Evolutionary conservation across 2,113 vertebrate species (phyloP), one percentile per base, ranked within the genome.

Genomic region (Hippocampus comes): DNA sequence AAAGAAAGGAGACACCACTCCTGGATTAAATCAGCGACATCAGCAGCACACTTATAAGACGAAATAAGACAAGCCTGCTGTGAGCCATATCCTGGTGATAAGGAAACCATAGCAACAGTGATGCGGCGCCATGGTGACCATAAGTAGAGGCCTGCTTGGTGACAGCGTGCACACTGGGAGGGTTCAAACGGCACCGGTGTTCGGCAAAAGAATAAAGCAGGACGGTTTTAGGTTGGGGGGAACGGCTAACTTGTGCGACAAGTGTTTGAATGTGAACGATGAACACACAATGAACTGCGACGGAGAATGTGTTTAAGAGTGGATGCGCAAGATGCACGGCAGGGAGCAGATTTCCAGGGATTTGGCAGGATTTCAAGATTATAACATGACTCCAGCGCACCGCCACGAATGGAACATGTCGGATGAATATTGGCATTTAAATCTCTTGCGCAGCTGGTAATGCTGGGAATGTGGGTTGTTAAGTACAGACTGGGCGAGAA

Each of bases 101-200:
- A 77, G 61, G 88, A 81, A 91, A 90, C 92, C 92, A 92, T 93
- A 86, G 92, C 86, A 94, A 93, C 92, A 71, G 86, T 76, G 78
- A 88, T 73, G 78, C 79, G 78, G 81, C 67, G 67, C 88, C 90
- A 89, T 88, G 77, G 81, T 51, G 84, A 79, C 79, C 60, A 72
- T 53, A 77, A 74, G 27, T 18, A 43, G 71, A 85, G 83, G 77
- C 68, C 73, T 73, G 73, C 76, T 79, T 77, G 78, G 66, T 25
- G 72, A 80, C 76, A 78, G 70, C 48, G 66, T 30, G 42, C 63
- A 77, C 53, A 83, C 42, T 68, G 76, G 48, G 76, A 85, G 75
- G 70, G 79, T 61, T 74, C 21, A 67, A 78, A 63, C 23, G 7
- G 18, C 18, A 20, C 7, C n/a, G 5, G 57, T 38, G 25, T 27